These are phyloP conservation scores for Physocephala rufipes DNA, from an alignment of 2,888 invertebrate genomes.

Conservation along the genomic window DNA sequence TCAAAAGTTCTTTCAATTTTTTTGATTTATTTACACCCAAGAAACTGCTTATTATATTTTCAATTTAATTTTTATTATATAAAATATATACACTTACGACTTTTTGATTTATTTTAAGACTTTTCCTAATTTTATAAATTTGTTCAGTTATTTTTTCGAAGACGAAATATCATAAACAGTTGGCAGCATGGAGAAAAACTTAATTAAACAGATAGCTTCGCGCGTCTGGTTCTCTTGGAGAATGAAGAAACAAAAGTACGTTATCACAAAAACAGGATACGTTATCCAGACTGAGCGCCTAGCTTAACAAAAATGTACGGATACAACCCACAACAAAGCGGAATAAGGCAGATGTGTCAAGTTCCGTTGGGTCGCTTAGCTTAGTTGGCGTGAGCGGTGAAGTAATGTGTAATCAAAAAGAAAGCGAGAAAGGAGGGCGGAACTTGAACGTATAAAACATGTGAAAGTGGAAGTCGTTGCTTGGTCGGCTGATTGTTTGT, in stretches of 20 bases:
- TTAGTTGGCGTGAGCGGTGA: not conserved
- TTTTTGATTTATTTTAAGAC: too few relatives aligned
- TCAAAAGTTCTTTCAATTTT: too few relatives aligned
- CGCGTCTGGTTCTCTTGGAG: not conserved
- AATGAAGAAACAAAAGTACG: not conserved
- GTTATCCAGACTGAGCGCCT: constrained; percentile 23
- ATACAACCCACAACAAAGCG: constrained; percentile 4
- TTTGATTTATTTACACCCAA: too few relatives aligned
- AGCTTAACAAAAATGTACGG: constrained; percentile 17
- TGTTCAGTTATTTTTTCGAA: too few relatives aligned
- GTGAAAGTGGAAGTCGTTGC: not conserved
- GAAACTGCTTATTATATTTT: too few relatives aligned
- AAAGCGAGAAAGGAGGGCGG: too few relatives aligned
- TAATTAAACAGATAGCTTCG: constrained; percentile 16
- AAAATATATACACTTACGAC: too few relatives aligned
- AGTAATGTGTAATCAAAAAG: not conserved
- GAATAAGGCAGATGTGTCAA: not conserved
- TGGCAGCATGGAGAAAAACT: not conserved
- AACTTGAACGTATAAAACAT: too few relatives aligned
- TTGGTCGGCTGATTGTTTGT: not conserved
- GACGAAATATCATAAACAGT: too few relatives aligned
- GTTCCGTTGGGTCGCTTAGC: not conserved
- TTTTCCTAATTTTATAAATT: too few relatives aligned
- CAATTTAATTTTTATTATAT: too few relatives aligned
- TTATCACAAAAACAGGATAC: not conserved